phyloP scores from a whole-genome alignment of 2,888 invertebrate species.

The Drosophila affinis region DNA sequence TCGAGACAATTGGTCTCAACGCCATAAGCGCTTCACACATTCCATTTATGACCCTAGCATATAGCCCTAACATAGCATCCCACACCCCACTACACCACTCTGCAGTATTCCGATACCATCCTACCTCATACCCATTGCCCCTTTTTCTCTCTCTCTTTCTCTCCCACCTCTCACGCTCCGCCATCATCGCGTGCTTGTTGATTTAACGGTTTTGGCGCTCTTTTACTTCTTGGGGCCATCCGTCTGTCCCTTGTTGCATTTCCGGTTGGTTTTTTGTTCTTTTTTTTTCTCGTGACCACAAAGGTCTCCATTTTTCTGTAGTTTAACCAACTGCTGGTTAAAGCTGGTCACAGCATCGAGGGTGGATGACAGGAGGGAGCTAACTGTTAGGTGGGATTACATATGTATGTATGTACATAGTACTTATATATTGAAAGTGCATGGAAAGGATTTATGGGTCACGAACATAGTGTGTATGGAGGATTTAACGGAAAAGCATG shows the following conservation, averaged over 20 bases:
- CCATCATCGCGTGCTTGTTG: background rate
- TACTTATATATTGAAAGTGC: background rate
- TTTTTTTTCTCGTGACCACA: background rate
- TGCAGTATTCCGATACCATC: no score
- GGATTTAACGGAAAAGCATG: background rate
- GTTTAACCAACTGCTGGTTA: background rate
- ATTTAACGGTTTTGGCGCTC: background rate
- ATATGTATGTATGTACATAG: background rate
- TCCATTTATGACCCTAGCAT: slow-evolving; percentile 65
- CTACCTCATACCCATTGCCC: no score
- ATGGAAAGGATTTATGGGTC: background rate
- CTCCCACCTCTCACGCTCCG: background rate
- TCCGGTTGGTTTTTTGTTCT: background rate
- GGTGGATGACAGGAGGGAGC: background rate
- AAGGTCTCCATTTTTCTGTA: background rate
- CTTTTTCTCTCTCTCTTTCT: background rate
- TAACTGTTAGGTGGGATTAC: background rate
- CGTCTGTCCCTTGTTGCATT: slow-evolving; percentile 2
- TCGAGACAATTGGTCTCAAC: slow-evolving; percentile 72
- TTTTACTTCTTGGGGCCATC: background rate
- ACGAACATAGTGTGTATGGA: background rate
- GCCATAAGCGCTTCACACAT: slow-evolving; percentile 73
- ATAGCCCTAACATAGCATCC: slow-evolving; percentile 9
- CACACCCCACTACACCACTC: background rate
- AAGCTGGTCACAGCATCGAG: background rate